A percentile compares a stretch with the other conserved stretches of the same genome.
Evolutionary conservation across 2,113 vertebrate genomes (phyloP).

Genomic region (Varanus salvator): DNA sequence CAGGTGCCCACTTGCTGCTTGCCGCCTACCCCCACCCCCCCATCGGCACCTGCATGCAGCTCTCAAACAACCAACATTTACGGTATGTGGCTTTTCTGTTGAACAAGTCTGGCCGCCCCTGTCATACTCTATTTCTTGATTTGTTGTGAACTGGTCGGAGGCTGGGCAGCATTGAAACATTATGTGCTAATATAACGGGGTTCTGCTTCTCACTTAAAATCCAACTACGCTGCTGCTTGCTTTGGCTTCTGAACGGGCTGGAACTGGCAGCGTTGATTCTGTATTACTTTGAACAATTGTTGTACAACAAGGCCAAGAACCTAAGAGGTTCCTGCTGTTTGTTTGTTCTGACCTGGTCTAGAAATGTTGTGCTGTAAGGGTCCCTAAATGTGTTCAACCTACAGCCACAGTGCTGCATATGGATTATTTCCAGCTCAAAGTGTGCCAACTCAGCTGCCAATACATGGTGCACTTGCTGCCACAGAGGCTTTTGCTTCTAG

Average conservation of each 20-base stretch:
- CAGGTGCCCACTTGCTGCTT: too few species aligned
- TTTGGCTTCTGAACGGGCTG: not conserved
- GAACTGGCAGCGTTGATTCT: not conserved
- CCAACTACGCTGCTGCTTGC: not conserved
- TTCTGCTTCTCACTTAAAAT: not conserved
- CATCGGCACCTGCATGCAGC: too few species aligned
- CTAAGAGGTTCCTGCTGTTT: not conserved
- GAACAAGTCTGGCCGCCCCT: too few species aligned
- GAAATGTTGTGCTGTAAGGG: not conserved
- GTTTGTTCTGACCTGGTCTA: not conserved
- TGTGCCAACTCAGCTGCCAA: not conserved
- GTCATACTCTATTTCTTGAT: too few species aligned
- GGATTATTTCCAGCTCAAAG: not conserved
- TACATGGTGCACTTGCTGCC: not conserved
- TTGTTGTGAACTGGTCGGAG: too few species aligned
- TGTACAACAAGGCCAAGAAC: not conserved
- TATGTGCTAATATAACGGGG: not conserved
- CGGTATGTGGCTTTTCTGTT: too few species aligned
- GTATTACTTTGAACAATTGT: not conserved
- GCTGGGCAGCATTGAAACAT: too few species aligned
- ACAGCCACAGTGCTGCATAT: not conserved
- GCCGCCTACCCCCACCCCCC: too few species aligned
- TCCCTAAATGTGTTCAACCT: not conserved
- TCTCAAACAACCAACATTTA: too few species aligned
- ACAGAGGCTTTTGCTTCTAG: not conserved